A percentile compares a stretch with the other conserved stretches of the same genome.
These are phyloP conservation scores for Macrostomum lignano DNA, from an alignment of 1,140 invertebrate genomes.

Conservation along the genomic window DNA sequence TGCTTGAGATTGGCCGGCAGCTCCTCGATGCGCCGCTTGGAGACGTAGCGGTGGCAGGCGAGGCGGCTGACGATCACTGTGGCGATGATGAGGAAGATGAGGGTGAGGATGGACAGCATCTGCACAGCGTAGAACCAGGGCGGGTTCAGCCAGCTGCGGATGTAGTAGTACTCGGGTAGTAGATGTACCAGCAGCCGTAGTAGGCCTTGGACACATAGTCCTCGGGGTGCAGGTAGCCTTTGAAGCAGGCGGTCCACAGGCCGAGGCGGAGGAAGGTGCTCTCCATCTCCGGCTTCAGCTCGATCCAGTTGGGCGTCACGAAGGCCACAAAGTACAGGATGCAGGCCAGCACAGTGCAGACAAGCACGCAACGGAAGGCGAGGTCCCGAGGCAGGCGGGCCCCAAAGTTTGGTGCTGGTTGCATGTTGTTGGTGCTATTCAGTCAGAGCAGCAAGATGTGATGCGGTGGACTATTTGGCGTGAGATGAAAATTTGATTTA, in stretches of 20 bases:
- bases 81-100: too few species aligned
- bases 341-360: constrained; percentile 12
- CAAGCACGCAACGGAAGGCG: too few species aligned
- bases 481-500: too few species aligned
- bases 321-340: constrained; percentile 46
- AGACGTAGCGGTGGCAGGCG: too few species aligned
- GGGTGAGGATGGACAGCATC: constrained; percentile 51
- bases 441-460: too few species aligned
- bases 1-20: too few species aligned
- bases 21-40: too few species aligned
- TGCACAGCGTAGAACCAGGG: constrained; percentile 72
- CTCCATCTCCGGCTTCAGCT: constrained; percentile 63
- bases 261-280: constrained; percentile 70
- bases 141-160: constrained; percentile 65
- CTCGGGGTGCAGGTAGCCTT: constrained; percentile 57
- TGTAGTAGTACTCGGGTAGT: constrained; percentile 61
- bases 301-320: constrained; percentile 74
- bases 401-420: too few species aligned
- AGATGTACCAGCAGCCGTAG: constrained; percentile 68
- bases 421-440: too few species aligned
- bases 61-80: too few species aligned
- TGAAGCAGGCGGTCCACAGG: constrained; percentile 83
- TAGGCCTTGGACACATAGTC: constrained; percentile 68
- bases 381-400: too few species aligned
- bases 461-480: too few species aligned